Evolutionary conservation across 2,888 invertebrate species (phyloP).

Genomic region (Hemistola chrysoprasaria): DNA sequence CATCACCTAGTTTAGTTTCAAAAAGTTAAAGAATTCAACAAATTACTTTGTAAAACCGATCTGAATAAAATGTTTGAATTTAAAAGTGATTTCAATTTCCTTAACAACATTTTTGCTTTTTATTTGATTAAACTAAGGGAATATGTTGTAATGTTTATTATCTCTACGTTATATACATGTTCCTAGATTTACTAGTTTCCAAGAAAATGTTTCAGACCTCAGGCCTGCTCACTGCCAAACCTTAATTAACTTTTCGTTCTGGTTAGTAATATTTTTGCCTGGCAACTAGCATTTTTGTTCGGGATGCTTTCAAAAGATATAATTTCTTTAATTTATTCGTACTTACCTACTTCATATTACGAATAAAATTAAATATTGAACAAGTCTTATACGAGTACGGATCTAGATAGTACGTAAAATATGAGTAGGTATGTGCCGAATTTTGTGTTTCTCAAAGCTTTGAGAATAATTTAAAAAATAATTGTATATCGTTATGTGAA

Average conservation of each 20-base stretch:
- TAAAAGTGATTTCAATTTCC: too few relatives aligned
- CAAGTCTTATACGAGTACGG: too few relatives aligned
- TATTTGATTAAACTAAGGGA: too few relatives aligned
- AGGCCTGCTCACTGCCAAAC: constrained; percentile 7
- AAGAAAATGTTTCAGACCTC: constrained; percentile 8
- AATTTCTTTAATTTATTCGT: background rate
- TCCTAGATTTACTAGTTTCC: background rate
- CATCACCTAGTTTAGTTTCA: too few relatives aligned
- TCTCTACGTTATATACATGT: background rate
- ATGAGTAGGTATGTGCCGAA: too few relatives aligned
- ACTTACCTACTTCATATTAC: constrained; percentile 7
- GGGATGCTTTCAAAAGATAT: background rate
- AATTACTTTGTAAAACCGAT: too few relatives aligned
- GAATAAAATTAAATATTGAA: too few relatives aligned
- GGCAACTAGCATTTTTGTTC: constrained; percentile 5
- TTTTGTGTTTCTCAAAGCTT: constrained; percentile 15
- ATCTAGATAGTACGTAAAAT: too few relatives aligned
- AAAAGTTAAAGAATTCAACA: too few relatives aligned
- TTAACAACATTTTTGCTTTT: too few relatives aligned
- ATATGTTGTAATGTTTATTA: background rate
- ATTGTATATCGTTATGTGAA: constrained; percentile 31
- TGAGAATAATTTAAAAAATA: constrained; percentile 20
- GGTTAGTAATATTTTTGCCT: constrained; percentile 10
- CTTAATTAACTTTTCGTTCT: constrained; percentile 21
- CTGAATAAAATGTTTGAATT: too few relatives aligned